Conservation (phyloP, 2,888 invertebrate genomes). For the Athrips mouffetella region DNA sequence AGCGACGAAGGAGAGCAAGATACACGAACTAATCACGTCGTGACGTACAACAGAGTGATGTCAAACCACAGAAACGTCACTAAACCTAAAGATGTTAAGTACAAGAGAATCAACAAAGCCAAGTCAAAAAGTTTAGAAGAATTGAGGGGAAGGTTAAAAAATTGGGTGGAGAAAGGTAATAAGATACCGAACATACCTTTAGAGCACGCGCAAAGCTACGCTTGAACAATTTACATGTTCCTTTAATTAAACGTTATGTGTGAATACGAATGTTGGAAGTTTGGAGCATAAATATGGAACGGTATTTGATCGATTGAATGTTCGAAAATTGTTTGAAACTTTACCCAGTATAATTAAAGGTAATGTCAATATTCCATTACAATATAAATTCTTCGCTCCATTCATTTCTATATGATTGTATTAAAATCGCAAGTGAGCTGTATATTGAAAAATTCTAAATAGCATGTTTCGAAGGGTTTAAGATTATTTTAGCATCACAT, state of each 20-base stretch:
- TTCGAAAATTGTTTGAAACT: not conserved
- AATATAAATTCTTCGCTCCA: too few species aligned
- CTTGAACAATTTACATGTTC: constrained; percentile 61
- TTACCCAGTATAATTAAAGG: not conserved
- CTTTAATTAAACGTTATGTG: constrained; percentile 39
- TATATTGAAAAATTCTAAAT: too few species aligned
- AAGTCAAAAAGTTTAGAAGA: constrained; percentile 94
- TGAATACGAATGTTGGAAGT: constrained; percentile 11
- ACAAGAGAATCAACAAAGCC: constrained; percentile 93
- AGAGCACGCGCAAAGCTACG: constrained; percentile 82
- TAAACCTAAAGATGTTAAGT: constrained; percentile 94
- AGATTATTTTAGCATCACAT: constrained; percentile 6
- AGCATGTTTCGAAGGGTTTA: too few species aligned
- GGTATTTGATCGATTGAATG: constrained; percentile 1
- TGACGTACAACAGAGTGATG: constrained; percentile 91
- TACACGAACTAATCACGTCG: constrained; percentile 77
- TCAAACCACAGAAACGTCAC: constrained; percentile 93
- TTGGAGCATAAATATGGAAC: not conserved
- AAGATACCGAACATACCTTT: constrained; percentile 82
- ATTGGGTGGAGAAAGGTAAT: constrained; percentile 90
- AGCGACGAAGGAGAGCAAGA: constrained; percentile 65
- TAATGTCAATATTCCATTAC: too few species aligned
- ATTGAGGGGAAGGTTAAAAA: constrained; percentile 87
- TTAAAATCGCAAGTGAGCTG: too few species aligned
- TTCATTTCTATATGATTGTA: too few species aligned